These are phyloP conservation scores for Heterocephalus glaber DNA, from an alignment of 2,113 vertebrate genomes.

Conservation along the genomic window DNA sequence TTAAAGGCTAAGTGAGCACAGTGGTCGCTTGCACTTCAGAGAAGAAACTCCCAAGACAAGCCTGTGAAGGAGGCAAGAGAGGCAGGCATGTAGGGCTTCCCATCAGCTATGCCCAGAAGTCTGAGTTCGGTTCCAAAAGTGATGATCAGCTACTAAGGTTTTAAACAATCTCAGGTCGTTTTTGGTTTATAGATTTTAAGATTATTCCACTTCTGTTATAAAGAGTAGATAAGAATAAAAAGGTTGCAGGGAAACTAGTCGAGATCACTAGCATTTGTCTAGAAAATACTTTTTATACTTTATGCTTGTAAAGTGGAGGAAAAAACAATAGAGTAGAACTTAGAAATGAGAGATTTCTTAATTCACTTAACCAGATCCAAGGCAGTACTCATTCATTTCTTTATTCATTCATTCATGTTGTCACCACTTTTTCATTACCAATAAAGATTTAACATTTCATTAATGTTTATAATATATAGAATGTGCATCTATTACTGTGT, in stretches of 20 bases:
- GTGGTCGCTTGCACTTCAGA: not conserved
- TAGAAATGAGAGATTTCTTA: not conserved
- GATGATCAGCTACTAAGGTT: not conserved
- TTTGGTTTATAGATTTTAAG: not conserved
- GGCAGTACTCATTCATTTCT: not conserved
- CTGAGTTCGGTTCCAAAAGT: not conserved
- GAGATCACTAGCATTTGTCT: not conserved
- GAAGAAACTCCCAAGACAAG: not conserved
- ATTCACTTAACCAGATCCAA: not conserved
- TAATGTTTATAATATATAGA: not conserved
- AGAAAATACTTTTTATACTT: not conserved
- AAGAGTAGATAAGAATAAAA: not conserved
- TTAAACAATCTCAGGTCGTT: not conserved
- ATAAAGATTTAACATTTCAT: not conserved
- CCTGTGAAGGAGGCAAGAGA: not conserved
- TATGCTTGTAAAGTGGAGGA: not conserved
- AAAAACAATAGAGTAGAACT: not conserved
- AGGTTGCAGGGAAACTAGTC: not conserved
- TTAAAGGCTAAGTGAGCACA: not conserved
- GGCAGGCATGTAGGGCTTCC: fast-evolving
- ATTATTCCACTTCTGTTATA: not conserved
- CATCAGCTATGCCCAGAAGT: not conserved
- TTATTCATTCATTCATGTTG: not conserved
- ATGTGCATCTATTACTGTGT: fast-evolving
- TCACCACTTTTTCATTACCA: not conserved